Base-by-base conservation (phyloP, 2,113 vertebrate species). In the Otus sunia region DNA sequence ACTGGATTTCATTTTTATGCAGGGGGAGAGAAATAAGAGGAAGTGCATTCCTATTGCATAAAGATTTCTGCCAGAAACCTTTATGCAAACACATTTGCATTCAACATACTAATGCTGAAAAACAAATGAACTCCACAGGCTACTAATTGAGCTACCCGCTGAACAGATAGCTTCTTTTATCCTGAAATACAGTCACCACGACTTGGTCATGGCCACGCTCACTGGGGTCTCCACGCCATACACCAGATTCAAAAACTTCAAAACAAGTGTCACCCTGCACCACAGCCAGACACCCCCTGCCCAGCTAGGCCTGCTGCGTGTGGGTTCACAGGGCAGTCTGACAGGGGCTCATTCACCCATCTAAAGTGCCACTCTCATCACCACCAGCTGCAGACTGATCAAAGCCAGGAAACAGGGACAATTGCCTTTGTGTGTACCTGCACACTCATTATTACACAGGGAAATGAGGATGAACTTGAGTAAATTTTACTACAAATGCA, bases 51-150 rank as follows among this genome's bases (percentile, higher is more conserved):
- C 75, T 63, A 77, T 15, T 13, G 11, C 41, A 49, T 9, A 19
- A 55, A 74, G 41, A 74, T 27, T 86, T 60, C 52, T 92, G 76
- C 60, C 90, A 94, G 71, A 74, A 95, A 56, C n/a, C 43, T 68
- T 55, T 17, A 74, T 34, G 56, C 47, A 84, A 84, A 85, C 55
- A 80, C 32, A 72, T 90, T 62, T 55, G 41, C 88, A 77, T 74
- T 90, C 82, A 84, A 76, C 55, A 86, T 9, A 49, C 9, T 56
- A 73, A 86, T 14, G 30, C 16, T 36, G 29, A 41, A 71, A 87
- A 78, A 30, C 76, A 92, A 96, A 81, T 1, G 9, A 94, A 75
- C 77, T 74, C 79, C 64, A 72, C 45, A 34, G 76, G 71, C 68
- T 86, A 81, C 81, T 90, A 55, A 81, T 74, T 59, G 36, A 37